Base-by-base conservation (phyloP, 2,888 invertebrate species). In the Metacarcinus magister region DNA sequence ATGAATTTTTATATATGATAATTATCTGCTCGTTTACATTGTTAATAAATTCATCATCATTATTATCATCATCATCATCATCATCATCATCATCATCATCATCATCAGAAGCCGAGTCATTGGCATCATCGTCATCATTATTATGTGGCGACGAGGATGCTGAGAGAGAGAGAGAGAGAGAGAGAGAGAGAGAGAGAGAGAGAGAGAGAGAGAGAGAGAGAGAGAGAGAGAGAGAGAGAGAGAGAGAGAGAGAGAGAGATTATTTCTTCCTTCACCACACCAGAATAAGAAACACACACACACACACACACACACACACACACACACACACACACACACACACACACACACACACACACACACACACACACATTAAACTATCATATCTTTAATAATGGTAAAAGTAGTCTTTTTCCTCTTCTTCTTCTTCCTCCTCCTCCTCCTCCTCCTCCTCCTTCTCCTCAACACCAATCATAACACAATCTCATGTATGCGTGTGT, bases 121-220 rank as follows among this genome's bases (percentile, higher is more conserved):
- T 54, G 19, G 8, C n/a, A n/a, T n/a, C 67, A 67, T 67, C 67
- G 67, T 67, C n/a, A 67, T n/a, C 8, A 67, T 67, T 67, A 67
- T 67, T 4, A 5, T 67, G n/a, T 67, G 67, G 23, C 67, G 67
- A 67, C 23, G 67, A n/a, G 67, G 54, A 54, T 48, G 23, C 67
- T 67, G 67, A 0, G 5, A 67, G n/a, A 67, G 67, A 67, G 67
- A 67, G n/a, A 67, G 67, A 67, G 67, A 67, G 67, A n/a, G 23
- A n/a, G n/a, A n/a, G n/a, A 67, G 67, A 67, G 67, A 67, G 67
- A 67, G 67, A n/a, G n/a, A n/a, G n/a, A n/a, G 67, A 67, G 67
- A 67, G 67, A 67, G 67, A 67, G 67, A 67, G 67, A 67, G 67
- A 67, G 67, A 67, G 67, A 67, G 67, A 67, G 67, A 67, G 67